phyloP scores from a whole-genome alignment of 2,888 invertebrate species.

The Drosophila sordidula region DNA sequence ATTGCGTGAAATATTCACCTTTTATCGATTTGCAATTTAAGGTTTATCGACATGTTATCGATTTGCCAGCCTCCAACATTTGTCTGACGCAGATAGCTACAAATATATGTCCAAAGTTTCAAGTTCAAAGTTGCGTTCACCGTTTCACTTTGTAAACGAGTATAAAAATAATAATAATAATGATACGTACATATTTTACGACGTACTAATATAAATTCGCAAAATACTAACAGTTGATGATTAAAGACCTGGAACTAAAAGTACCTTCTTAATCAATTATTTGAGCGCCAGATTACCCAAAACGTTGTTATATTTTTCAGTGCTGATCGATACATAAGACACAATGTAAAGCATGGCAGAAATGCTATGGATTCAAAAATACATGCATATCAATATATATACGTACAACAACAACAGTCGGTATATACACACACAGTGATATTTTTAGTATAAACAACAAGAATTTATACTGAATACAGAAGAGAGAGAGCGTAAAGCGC shows the following conservation, averaged over 20 bases:
- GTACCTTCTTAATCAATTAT: too few relatives aligned
- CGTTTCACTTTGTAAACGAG: too few relatives aligned
- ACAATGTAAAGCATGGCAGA: constrained; percentile 49
- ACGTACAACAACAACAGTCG: constrained; percentile 38
- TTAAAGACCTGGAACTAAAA: not conserved
- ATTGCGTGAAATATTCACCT: too few relatives aligned
- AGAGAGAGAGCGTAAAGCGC: constrained; percentile 37
- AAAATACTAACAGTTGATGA: not conserved
- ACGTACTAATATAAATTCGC: not conserved
- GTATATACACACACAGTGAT: constrained; percentile 74
- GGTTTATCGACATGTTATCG: too few relatives aligned
- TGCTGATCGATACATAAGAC: constrained; percentile 72
- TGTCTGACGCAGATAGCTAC: too few relatives aligned
- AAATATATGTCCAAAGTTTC: too few relatives aligned
- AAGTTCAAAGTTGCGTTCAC: too few relatives aligned
- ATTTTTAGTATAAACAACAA: constrained; percentile 82
- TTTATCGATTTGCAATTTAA: too few relatives aligned
- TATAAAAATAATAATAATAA: too few relatives aligned
- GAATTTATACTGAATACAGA: constrained; percentile 55
- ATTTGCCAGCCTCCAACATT: too few relatives aligned
- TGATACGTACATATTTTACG: not conserved
- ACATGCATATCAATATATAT: constrained; percentile 7
- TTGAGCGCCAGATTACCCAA: too few relatives aligned
- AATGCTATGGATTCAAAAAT: constrained; percentile 24
- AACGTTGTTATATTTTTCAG: constrained; percentile 36